Conservation (phyloP, 2,113 vertebrate genomes). For the Lasiurus borealis region DNA sequence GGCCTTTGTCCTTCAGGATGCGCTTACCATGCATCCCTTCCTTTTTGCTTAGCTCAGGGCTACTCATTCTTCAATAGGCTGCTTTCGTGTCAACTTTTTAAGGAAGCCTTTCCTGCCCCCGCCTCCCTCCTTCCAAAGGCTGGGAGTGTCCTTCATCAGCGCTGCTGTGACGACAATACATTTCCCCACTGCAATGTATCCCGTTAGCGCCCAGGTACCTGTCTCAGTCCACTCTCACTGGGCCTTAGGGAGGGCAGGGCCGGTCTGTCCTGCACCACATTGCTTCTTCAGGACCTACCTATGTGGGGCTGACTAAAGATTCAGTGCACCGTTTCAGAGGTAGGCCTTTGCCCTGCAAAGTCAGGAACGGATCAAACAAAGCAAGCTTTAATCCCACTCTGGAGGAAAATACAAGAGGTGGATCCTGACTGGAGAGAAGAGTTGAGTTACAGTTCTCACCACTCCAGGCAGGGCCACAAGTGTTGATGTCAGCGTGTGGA, state of each 20-base stretch:
- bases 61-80: background rate
- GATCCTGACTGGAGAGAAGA: background rate
- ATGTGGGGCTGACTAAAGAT: background rate
- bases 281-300: background rate
- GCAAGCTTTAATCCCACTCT: background rate
- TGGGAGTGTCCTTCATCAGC: background rate
- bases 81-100: background rate
- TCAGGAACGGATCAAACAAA: background rate
- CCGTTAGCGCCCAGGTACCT: background rate
- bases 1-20: background rate
- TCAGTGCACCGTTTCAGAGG: background rate
- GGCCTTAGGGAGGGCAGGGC: background rate
- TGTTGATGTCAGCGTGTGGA: background rate
- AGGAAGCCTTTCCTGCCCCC: background rate
- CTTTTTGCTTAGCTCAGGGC: background rate
- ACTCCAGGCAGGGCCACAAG: rapidly evolving
- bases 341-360: background rate
- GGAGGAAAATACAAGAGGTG: background rate
- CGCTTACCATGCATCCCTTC: background rate
- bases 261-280: background rate
- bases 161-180: rapidly evolving
- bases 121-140: background rate
- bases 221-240: background rate
- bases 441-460: background rate
- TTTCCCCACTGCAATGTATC: background rate